A percentile compares a stretch with the other conserved stretches of the same genome.
Evolutionary conservation across 64 coral and sea anemone genomes (phyloP).

Genomic region (Platygyra sinensis): DNA sequence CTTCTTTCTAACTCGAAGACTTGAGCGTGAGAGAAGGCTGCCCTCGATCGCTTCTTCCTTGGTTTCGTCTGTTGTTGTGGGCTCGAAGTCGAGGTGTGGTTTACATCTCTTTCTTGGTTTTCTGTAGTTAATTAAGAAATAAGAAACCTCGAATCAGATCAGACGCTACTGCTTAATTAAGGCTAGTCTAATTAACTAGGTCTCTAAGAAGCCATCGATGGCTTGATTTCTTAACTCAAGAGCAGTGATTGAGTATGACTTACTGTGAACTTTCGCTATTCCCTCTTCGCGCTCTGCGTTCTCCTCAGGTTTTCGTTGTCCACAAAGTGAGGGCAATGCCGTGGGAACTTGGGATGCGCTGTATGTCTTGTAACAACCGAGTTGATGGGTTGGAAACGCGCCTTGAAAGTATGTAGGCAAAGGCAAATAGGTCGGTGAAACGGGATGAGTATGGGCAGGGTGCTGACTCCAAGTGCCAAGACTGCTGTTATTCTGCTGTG

Average conservation of each 20-base stretch:
- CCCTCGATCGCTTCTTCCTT: slow-evolving; percentile 95
- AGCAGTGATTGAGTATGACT: slow-evolving; percentile 14
- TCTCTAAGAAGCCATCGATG: background rate
- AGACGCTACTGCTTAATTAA: background rate
- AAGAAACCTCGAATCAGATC: slow-evolving; percentile 60
- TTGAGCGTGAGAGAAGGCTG: slow-evolving; percentile 95
- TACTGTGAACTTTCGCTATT: slow-evolving; percentile 56
- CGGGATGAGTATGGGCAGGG: slow-evolving; percentile 29
- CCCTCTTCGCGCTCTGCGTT: slow-evolving; percentile 39
- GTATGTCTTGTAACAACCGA: slow-evolving; percentile 33
- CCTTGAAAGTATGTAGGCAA: slow-evolving; percentile 75
- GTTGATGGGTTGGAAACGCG: slow-evolving; percentile 33
- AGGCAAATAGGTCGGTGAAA: slow-evolving; percentile 67
- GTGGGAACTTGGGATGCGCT: slow-evolving; percentile 24
- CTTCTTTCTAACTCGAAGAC: slow-evolving; percentile 97
- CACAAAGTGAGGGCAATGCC: slow-evolving; percentile 5
- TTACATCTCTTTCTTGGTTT: slow-evolving; percentile 57
- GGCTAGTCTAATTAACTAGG: slow-evolving; percentile 1
- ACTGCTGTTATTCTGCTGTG: slow-evolving; percentile 58
- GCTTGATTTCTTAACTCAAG: background rate
- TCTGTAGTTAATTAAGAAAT: slow-evolving; percentile 60
- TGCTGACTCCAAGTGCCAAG: slow-evolving; percentile 46
- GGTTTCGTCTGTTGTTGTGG: slow-evolving; percentile 90
- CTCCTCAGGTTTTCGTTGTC: slow-evolving; percentile 67
- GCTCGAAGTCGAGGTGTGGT: slow-evolving; percentile 71